Evolutionary conservation across 2,888 invertebrate species (phyloP), one percentile per base, ranked within the genome.

Genomic region (Stenotaenia linearis): DNA sequence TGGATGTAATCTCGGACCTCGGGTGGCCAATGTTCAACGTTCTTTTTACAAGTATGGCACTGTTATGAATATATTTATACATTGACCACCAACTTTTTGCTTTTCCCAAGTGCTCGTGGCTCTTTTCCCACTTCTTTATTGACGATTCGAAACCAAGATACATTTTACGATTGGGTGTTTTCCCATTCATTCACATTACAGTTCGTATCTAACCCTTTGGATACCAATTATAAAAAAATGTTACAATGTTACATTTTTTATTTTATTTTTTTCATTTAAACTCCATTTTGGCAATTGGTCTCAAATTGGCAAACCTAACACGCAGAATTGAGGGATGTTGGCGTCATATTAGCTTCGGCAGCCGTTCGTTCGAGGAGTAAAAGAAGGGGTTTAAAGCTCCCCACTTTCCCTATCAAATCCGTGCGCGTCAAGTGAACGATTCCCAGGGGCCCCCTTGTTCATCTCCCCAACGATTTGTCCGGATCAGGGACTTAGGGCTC

Each of bases 371-470:
- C 69, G 69, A 69, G 25, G 25, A 12, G 28, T 25, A n/a, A n/a
- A 28, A 69, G 28, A 28, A 69, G 28, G 56, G 69, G 69, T 69
- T 69, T 69, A 69, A 28, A 69, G 23, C 69, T 69, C 28, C 69
- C 69, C 69, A 25, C 69, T 69, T 69, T 69, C 69, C 69, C 69
- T 69, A 69, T 69, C 69, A 69, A 69, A 69, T 69, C 69, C 69
- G 69, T 69, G 69, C 69, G 69, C 69, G 69, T 69, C 69, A 69
- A 69, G 69, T 69, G 69, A 69, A 69, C 69, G 69, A 69, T 69
- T 69, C 69, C 69, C 69, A 69, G 69, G 69, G 69, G 69, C 69
- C 69, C 69, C 69, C 69, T 69, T 69, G 69, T 69, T 69, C 69
- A 69, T 69, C 69, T 69, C 69, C 69, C 69, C 69, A 69, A 69